Base-by-base conservation (phyloP, 2,797 vertebrate species). In the Uromys caudimaculatus region DNA sequence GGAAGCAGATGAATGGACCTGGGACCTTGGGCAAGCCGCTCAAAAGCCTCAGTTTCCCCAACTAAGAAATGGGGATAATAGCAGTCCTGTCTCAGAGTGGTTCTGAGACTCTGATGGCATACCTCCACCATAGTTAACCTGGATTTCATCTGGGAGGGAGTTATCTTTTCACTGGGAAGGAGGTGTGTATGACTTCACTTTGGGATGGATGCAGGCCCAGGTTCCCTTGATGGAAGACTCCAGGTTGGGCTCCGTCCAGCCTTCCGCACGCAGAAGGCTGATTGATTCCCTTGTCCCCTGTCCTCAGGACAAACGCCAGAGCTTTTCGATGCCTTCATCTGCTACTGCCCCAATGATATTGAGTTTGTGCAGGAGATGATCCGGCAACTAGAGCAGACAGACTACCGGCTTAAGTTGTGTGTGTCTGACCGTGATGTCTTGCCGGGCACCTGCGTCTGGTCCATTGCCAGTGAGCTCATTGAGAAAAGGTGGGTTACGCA, bases 381-480 rank as follows among this genome's bases (percentile, higher is more conserved):
- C 98, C 98, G 93, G 78, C 98, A 99, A 98, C 98, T 99, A 98
- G 99, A 99, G 64, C 99, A 99, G 98, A 99, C 99, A 0, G 98
- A 99, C 0, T 98, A 98, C 98, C 99, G 97, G 79, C 98, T 99
- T 98, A 99, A 99, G 96, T 98, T 99, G 94, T 99, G 99, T 29
- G 99, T 99, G 38, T 99, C 99, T 4, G 99, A 99, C 96, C 98
- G 99, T 9, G 99, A 99, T 0, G 99, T 99, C 89, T 98, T 99
- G 89, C 99, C 99, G 0, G 99, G 99, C 79, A 98, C 99, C 0
- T 99, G 99, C 3, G 99, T 99, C 81, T 99, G 99, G 99, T 99
- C 99, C 98, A 99, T 99, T 98, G 99, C 99, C 0, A 99, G 99
- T 62, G 99, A 99, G 41, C 99, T 99, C 50, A 99, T 99, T 73